Evolutionary conservation across 2,113 vertebrate species (phyloP), one percentile per base, ranked within the genome.

Genomic region (Forbesichthys papilliferus): DNA sequence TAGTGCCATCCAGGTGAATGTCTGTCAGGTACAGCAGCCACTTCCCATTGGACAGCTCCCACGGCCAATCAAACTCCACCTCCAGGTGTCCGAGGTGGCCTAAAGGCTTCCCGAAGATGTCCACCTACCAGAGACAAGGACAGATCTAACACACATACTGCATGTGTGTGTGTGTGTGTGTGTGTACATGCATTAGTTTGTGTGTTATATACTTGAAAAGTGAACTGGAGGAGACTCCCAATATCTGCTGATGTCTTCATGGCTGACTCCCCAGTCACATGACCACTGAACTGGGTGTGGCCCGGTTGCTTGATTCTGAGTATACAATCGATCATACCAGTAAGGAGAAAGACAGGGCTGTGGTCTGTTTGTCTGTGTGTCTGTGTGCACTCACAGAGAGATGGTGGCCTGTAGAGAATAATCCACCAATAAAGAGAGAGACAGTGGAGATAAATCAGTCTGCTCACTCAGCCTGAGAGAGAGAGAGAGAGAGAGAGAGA

Each of bases 21-120:
- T 93, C 88, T 0, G 92, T 91, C 27, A 94, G 91, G 68, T 96
- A 96, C 1, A 96, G 87, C 46, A 96, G 89, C 94, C 95, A 95
- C 27, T 96, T 96, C 49, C 92, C 94, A 0, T 93, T 96, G 82
- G 81, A 69, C 20, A 94, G 91, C 86, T 95, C 93, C 9, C 91
- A 90, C 10, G 95, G 95, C 95, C 95, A 96, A 52, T 92, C 86
- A 0, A 96, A 90, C 3, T 90, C 92, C 57, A 96, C 78, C 65
- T 87, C 62, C 54, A 96, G 86, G 63, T 87, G 86, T 48, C 92
- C 92, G 68, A 92, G 67, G 33, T 69, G 14, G 1, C 87, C 87
- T 73, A 95, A 88, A 0, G 92, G 87, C 52, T 92, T 91, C 0
- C 90, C 91, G 0, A 82, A 52, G 71, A 93, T 85, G 53, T 47